Percentiles rank a stretch among this genome's conserved stretches.
Conservation (phyloP, 2,888 invertebrate genomes). For the Drosophila formosana region DNA sequence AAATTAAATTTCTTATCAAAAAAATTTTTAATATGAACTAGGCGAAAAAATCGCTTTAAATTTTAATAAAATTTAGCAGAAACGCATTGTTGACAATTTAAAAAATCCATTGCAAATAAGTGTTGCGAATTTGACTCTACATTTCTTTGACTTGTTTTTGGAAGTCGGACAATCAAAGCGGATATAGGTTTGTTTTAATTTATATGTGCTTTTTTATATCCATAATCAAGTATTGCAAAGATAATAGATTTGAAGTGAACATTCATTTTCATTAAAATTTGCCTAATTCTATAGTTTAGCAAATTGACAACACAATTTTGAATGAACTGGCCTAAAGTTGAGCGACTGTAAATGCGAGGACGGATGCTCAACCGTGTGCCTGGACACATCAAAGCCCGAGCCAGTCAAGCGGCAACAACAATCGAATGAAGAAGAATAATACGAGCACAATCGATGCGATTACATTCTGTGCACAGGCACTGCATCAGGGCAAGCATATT, state of each 20-base stretch:
- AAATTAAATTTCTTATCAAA: too few species aligned
- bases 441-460: constrained; percentile 22
- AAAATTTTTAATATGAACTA: too few species aligned
- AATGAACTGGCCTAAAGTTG: constrained; percentile 12
- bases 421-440: constrained; percentile 14
- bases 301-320: constrained; percentile 7
- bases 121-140: too few species aligned
- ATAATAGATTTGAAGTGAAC: background rate
- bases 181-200: too few species aligned
- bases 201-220: background rate
- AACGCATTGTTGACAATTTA: too few species aligned
- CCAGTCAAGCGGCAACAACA: constrained; percentile 9
- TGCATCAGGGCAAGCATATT: constrained; percentile 43
- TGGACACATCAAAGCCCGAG: background rate
- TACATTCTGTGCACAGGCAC: constrained; percentile 29
- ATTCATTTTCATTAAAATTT: too few species aligned
- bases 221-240: background rate
- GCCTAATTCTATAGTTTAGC: background rate
- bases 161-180: too few species aligned
- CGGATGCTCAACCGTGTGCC: constrained; percentile 1
- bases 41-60: too few species aligned
- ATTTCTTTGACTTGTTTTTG: too few species aligned
- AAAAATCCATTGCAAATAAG: too few species aligned
- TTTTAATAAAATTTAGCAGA: too few species aligned
- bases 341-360: constrained; percentile 13